These are phyloP conservation scores for Sebastes kiyomatsui DNA, from an alignment of 2,797 vertebrate genomes.

Conservation along the genomic window DNA sequence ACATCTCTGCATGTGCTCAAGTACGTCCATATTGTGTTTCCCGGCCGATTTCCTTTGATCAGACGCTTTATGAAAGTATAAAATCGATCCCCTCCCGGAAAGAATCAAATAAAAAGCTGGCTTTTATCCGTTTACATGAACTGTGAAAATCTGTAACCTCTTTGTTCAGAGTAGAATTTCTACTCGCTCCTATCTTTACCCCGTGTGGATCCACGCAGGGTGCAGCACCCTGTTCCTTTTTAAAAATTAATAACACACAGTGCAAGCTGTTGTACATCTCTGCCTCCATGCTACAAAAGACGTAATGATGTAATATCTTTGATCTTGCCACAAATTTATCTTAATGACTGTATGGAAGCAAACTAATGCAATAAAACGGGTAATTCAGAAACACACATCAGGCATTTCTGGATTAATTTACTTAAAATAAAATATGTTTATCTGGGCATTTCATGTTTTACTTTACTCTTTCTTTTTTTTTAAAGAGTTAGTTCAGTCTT, in stretches of 20 bases:
- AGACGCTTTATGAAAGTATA: conserved; percentile 1
- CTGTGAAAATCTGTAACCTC: neutral
- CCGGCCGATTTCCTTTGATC: conserved; percentile 16
- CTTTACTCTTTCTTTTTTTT: neutral
- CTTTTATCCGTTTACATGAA: conserved; percentile 25
- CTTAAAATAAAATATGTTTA: neutral
- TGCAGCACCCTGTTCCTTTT: neutral
- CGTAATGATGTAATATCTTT: conserved; percentile 16
- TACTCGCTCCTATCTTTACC: neutral
- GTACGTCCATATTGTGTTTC: neutral
- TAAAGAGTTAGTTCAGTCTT: neutral
- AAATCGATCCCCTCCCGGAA: neutral
- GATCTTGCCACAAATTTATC: neutral
- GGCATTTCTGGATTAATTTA: neutral
- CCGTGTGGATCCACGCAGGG: neutral
- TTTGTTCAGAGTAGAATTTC: neutral
- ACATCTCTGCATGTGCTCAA: conserved; percentile 16
- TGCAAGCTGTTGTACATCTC: neutral
- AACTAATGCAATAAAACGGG: neutral
- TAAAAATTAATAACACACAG: conserved; percentile 7
- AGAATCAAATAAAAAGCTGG: conserved; percentile 7
- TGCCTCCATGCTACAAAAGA: neutral
- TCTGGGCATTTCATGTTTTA: neutral
- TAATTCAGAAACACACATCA: neutral
- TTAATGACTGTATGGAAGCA: neutral